Evolutionary conservation across 1,140 invertebrate species (phyloP), one percentile per base, ranked within the genome.

Genomic region (Drosophila yakuba): DNA sequence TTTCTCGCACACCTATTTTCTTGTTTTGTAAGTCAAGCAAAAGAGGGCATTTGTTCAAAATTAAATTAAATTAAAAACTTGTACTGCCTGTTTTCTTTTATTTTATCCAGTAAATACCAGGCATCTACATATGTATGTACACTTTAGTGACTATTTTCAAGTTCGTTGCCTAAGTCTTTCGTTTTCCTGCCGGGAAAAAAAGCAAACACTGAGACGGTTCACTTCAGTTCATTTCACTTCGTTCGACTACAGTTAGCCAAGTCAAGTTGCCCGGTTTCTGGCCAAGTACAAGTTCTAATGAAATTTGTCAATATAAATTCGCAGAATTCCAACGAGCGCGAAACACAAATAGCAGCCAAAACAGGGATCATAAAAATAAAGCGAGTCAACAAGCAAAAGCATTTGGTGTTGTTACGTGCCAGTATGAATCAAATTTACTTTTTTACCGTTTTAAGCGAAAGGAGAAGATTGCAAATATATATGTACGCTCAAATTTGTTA

Each of bases 381-480:
- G 73, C 71, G 35, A 61, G 41, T 58, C 60, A 75, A 76, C 76
- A 84, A 66, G 67, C 62, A 74, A 74, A 51, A 57, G 45, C 44
- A 52, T 59, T 57, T 47, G 64, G 74, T 88, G 74, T 80, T 84
- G 36, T 48, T 76, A 47, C 63, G 35, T 47, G 25, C 36, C 25
- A 60, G 60, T 57, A 71, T 85, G 77, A 90, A 90, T 80, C 69
- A 90, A 90, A 91, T 89, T 91, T 91, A 91, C 88, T 89, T 91
- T 91, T 91, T 91, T 91, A 91, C 88, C 88, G 88, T 91, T 91
- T 91, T 84, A 76, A 91, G 88, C 88, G 88, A 91, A 91, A 91
- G 88, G 88, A 91, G 82, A 74, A 74, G 63, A 75, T 72, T 38
- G 38, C 58, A 43, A 58, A 61, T 61, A 51, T 36, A 48, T 52